phyloP scores from a whole-genome alignment of 2,888 invertebrate species.

The Andrena camellia region DNA sequence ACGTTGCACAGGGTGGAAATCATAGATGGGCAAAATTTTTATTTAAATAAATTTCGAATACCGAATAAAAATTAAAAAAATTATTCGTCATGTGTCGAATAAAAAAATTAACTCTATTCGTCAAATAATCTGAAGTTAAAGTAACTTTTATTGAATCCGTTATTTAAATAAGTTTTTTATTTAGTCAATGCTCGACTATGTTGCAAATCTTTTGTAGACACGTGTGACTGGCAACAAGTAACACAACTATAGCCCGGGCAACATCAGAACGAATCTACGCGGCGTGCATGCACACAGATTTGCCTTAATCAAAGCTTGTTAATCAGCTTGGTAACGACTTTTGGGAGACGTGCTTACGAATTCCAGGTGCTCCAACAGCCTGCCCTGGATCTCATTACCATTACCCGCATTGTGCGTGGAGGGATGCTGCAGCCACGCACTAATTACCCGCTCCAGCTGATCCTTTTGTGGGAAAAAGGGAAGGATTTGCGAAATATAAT shows the following conservation, averaged over 20 bases:
- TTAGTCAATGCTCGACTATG: too few species aligned
- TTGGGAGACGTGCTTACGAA: constrained; percentile 67
- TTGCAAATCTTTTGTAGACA: too few species aligned
- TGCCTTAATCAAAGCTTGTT: constrained; percentile 73
- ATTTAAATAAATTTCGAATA: too few species aligned
- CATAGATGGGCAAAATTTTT: too few species aligned
- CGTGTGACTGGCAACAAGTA: not conserved
- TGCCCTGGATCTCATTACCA: constrained; percentile 56
- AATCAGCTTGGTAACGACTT: constrained; percentile 76
- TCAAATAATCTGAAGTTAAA: too few species aligned
- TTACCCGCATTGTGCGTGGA: constrained; percentile 57
- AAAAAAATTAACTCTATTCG: too few species aligned
- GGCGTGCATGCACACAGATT: constrained; percentile 40
- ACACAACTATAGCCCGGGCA: not conserved
- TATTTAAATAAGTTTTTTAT: too few species aligned
- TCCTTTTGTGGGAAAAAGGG: constrained; percentile 3
- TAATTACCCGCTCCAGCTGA: constrained; percentile 42
- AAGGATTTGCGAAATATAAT: not conserved
- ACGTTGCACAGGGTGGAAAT: too few species aligned
- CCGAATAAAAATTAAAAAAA: too few species aligned
- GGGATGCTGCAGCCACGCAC: constrained; percentile 19
- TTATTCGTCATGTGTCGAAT: too few species aligned
- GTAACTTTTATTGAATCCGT: too few species aligned
- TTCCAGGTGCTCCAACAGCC: constrained; percentile 49
- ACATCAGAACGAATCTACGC: constrained; percentile 26